phyloP scores from a whole-genome alignment of 2,888 invertebrate genomes.

The Agrypnus murinus region DNA sequence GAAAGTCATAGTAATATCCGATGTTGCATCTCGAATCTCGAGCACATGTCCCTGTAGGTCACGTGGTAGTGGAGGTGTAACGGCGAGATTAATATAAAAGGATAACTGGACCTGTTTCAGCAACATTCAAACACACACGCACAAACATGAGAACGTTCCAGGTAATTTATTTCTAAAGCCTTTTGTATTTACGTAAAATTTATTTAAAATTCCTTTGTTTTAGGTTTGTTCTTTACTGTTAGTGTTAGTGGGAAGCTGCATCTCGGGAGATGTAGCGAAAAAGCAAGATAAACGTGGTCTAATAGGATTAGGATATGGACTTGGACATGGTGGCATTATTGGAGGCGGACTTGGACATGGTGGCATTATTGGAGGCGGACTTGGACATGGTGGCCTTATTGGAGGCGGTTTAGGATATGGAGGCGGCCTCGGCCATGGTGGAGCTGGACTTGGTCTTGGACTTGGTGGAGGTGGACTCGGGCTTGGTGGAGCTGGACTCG shows the following conservation, averaged over 20 bases:
- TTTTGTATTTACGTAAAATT: not conserved
- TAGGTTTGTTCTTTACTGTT: constrained; percentile 63
- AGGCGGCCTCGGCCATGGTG: not conserved
- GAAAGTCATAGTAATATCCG: constrained; percentile 54
- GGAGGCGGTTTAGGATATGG: constrained; percentile 58
- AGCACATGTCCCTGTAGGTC: constrained; percentile 42
- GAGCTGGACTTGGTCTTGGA: constrained; percentile 9
- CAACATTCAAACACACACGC: constrained; percentile 44
- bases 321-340: constrained; percentile 23
- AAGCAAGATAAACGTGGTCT: constrained; percentile 67
- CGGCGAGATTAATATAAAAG: constrained; percentile 48
- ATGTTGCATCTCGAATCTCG: constrained; percentile 54
- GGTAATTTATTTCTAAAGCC: constrained; percentile 43
- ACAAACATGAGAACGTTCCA: constrained; percentile 54
- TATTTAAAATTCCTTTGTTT: constrained; percentile 19
- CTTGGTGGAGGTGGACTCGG: constrained; percentile 23
- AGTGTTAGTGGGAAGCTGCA: constrained; percentile 55
- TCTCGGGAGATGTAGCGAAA: constrained; percentile 55
- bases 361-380: constrained; percentile 20
- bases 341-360: constrained; percentile 21
- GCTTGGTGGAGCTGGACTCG: constrained; percentile 52
- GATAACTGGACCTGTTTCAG: constrained; percentile 29
- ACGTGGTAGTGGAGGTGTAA: constrained; percentile 46
- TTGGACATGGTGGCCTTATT: constrained; percentile 59
- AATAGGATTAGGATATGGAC: constrained; percentile 59